Evolutionary conservation across 2,797 vertebrate species (phyloP).

Genomic region (Cetoscarus ocellatus): DNA sequence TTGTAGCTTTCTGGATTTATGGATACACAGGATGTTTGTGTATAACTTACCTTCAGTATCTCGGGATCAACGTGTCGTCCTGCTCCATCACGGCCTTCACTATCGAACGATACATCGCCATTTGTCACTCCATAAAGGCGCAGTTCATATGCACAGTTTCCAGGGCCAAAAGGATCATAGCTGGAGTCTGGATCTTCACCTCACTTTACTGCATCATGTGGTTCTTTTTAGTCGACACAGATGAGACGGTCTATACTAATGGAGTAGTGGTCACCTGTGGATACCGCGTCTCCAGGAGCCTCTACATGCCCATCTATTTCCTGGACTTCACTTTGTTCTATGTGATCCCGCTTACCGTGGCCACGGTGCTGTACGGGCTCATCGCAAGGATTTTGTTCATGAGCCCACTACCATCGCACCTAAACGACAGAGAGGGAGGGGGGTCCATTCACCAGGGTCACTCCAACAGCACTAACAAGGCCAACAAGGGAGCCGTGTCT

Average conservation of each 20-base stretch:
- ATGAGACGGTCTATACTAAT: constrained; percentile 84
- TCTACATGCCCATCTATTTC: constrained; percentile 93
- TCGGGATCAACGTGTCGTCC: constrained; percentile 91
- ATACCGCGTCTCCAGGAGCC: constrained; percentile 88
- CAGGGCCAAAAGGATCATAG: constrained; percentile 90
- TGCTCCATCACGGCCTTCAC: constrained; percentile 92
- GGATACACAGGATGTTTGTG: constrained; percentile 89
- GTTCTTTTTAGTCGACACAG: constrained; percentile 92
- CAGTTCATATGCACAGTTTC: constrained; percentile 91
- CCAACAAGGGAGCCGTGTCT: constrained; percentile 79
- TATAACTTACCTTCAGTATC: constrained; percentile 92
- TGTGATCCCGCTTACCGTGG: constrained; percentile 84
- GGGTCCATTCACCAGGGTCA: constrained; percentile 81
- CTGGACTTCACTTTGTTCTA: constrained; percentile 92
- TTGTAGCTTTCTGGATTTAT: constrained; percentile 89
- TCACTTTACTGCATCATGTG: constrained; percentile 91
- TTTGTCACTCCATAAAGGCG: constrained; percentile 90
- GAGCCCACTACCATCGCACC: constrained; percentile 81
- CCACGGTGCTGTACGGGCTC: constrained; percentile 87
- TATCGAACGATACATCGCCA: constrained; percentile 91
- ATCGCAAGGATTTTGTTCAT: constrained; percentile 88
- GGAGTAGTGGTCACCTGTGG: constrained; percentile 88
- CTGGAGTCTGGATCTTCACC: constrained; percentile 89
- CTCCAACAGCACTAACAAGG: constrained; percentile 68
- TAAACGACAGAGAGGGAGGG: constrained; percentile 73